Evolutionary conservation across 1,140 invertebrate species (phyloP).

Genomic region (Heliconius melpomene): DNA sequence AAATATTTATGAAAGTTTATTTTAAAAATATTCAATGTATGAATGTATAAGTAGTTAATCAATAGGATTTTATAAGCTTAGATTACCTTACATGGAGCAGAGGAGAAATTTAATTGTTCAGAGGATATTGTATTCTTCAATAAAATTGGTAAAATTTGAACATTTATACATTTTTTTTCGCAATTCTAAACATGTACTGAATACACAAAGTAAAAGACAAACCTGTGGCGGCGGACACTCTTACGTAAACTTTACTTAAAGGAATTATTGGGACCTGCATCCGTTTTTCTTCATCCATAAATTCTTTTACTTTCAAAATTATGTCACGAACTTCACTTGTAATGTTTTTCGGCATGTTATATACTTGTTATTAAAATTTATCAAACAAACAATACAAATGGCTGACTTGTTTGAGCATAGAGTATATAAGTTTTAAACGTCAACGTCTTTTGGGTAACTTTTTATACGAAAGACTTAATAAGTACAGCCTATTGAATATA

Average conservation of each 20-base stretch:
- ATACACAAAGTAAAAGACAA: conserved; percentile 13
- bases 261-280: conserved; percentile 78
- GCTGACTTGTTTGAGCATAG: conserved; percentile 6
- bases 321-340: conserved; percentile 76
- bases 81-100: background rate
- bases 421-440: conserved; percentile 2
- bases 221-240: conserved; percentile 74
- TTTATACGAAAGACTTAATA: background rate
- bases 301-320: conserved; percentile 76
- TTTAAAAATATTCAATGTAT: background rate
- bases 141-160: background rate
- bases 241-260: conserved; percentile 72
- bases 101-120: background rate
- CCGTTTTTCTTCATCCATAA: conserved; percentile 76
- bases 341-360: conserved; percentile 73
- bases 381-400: conserved; percentile 44
- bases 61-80: background rate
- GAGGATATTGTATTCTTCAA: background rate
- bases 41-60: background rate
- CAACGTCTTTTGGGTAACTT: background rate
- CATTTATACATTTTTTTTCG: background rate
- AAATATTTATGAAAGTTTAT: background rate
- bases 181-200: background rate
- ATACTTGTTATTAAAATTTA: conserved; percentile 26
- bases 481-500: background rate